Percentiles rank a stretch among this genome's conserved stretches.
phyloP scores from a whole-genome alignment of 2,888 invertebrate genomes.

The Gerosis bhagava region DNA sequence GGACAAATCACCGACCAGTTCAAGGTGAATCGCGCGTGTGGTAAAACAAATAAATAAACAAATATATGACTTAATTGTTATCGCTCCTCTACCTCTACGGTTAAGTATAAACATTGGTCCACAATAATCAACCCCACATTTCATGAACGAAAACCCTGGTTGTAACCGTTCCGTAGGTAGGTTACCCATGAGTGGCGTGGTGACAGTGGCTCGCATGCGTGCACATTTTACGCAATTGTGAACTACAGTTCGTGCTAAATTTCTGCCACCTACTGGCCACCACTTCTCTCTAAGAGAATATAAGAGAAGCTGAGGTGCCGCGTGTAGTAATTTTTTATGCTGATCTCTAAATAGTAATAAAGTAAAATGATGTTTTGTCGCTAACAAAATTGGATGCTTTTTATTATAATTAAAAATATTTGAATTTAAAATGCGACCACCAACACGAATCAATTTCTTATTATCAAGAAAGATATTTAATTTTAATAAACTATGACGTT shows the following conservation, averaged over 20 bases:
- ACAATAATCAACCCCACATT: background rate
- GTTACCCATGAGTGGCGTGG: background rate
- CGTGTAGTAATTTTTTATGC: conserved; percentile 36
- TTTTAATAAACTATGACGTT: no score
- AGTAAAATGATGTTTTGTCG: conserved; percentile 29
- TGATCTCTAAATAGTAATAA: conserved; percentile 25
- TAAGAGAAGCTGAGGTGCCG: conserved; percentile 27
- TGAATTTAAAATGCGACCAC: no score
- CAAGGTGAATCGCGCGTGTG: background rate
- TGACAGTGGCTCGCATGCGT: conserved; percentile 18
- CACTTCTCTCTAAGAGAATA: conserved; percentile 18
- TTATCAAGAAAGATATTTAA: no score
- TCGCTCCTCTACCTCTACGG: background rate
- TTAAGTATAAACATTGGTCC: background rate
- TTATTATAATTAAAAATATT: no score
- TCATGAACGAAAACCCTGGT: background rate
- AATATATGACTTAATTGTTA: no score
- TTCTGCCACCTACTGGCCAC: conserved; percentile 29
- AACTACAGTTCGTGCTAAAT: conserved; percentile 22
- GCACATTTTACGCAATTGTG: conserved; percentile 22
- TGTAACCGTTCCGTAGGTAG: background rate
- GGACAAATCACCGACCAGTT: background rate
- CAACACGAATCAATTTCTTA: no score
- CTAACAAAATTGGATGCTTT: no score
- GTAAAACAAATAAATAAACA: no score